Evolutionary conservation across 2,113 vertebrate species (phyloP), one percentile per base, ranked within the genome.

Genomic region (Engystomops pustulosus): DNA sequence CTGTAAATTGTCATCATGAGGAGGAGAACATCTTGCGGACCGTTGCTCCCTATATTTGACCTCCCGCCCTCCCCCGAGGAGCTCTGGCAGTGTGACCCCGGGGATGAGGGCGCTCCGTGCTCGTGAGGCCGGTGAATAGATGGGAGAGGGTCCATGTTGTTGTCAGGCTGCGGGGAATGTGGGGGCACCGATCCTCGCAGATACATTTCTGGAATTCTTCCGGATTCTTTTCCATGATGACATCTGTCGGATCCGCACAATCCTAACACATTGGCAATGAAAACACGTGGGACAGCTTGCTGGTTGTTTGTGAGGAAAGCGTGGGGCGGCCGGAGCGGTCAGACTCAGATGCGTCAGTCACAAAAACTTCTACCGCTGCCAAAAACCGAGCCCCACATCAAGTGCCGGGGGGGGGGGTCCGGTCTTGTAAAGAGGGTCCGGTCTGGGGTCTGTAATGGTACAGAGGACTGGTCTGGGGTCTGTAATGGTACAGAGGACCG

Each of bases 181-280:
- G 72, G 38, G 55, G 72, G 81, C 71, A 80, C 68, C 30, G 2
- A 20, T 51, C 25, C 9, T 27, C 30, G n/a, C 10, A 25, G 32
- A 51, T 36, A 68, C 30, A 70, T 84, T 55, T 84, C 51, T 84
- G 74, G 83, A 84, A 84, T 84, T 70, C 75, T 79, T 84, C 58
- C 65, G 44, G 44, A 67, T 77, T 23, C 17, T 76, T 44, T 60
- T 84, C 23, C 58, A 32, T 45, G 23, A n/a, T 32, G 75, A 65
- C 65, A 84, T 84, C 83, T 84, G 83, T 78, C 32, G 27, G 30
- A 34, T 55, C 17, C 10, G 75, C 47, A 55, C 60, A 77, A 55
- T 70, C 74, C 74, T 49, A 69, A 75, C 27, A 45, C 18, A 41
- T 58, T 84, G 83, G 83, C 83, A 84, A 36, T 30, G 20, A 51